Conservation (phyloP, 2,113 vertebrate genomes). For the Corythaeola cristata region DNA sequence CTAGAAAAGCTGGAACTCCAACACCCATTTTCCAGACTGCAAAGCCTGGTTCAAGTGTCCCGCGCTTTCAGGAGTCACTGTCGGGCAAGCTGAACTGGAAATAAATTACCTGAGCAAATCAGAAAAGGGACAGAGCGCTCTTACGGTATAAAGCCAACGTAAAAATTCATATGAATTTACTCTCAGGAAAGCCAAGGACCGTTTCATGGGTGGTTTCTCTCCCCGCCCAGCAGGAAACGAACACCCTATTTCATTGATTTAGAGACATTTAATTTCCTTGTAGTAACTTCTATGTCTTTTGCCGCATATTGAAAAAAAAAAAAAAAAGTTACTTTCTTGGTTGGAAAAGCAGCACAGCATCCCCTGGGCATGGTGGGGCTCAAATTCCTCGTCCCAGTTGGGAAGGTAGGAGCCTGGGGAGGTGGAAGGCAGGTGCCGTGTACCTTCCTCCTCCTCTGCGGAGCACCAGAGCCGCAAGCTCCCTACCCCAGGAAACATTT, state of each 20-base stretch:
- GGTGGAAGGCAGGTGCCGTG: neutral
- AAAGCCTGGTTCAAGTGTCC: neutral
- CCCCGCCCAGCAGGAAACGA: neutral
- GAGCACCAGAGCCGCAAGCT: fast-evolving
- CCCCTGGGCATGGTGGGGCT: neutral
- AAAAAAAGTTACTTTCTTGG: neutral
- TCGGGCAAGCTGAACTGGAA: neutral
- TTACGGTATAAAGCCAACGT: neutral
- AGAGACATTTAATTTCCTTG: neutral
- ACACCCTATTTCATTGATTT: neutral
- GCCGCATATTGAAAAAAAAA: fast-evolving
- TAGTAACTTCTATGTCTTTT: neutral
- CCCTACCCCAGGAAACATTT: fast-evolving
- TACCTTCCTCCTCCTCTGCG: fast-evolving
- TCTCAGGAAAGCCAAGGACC: neutral
- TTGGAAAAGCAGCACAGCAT: neutral
- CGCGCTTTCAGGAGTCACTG: neutral
- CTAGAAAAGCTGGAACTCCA: neutral
- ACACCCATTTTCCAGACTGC: neutral
- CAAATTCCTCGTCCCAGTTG: fast-evolving
- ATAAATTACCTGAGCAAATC: neutral
- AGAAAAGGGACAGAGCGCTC: neutral
- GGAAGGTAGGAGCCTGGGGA: neutral
- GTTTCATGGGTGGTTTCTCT: neutral
- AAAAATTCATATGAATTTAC: neutral